phyloP scores from a whole-genome alignment of 2,797 vertebrate genomes.

The Schizopygopsis malacanthus region DNA sequence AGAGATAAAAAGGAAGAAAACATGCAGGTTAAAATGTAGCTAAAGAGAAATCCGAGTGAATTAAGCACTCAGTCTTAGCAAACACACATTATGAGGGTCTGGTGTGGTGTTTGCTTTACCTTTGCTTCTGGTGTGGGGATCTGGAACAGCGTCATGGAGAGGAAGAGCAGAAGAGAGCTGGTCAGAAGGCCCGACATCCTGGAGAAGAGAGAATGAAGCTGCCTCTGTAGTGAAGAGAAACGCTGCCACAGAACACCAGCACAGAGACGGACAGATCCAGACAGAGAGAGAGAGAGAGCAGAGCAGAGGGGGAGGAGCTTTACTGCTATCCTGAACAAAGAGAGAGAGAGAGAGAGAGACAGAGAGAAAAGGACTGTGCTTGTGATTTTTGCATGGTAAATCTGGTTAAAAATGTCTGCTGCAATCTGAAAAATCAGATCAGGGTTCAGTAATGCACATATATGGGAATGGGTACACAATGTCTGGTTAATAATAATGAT shows the following conservation, averaged over 20 bases:
- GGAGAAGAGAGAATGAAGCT: constrained; percentile 69
- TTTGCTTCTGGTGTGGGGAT: constrained; percentile 60
- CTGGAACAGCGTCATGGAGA: constrained; percentile 59
- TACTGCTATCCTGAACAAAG: constrained; percentile 44
- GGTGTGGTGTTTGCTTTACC: constrained; percentile 57
- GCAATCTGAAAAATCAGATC: background rate
- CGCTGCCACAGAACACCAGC: constrained; percentile 47
- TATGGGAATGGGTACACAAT: background rate
- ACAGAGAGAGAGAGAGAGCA: background rate
- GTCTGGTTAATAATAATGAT: background rate
- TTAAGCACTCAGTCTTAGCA: background rate
- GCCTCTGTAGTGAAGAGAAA: constrained; percentile 60
- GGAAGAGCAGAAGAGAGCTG: constrained; percentile 57
- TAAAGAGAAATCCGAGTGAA: background rate
- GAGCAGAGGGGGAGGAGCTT: constrained; percentile 29
- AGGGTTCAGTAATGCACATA: background rate
- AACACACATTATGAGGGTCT: background rate
- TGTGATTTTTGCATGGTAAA: background rate
- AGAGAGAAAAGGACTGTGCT: background rate
- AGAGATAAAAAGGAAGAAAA: background rate
- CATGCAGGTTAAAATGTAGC: background rate
- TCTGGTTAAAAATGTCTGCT: background rate
- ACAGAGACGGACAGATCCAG: constrained; percentile 34
- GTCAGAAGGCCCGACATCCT: constrained; percentile 71
- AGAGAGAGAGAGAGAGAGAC: constrained; percentile 1